Evolutionary conservation across 1,140 invertebrate species (phyloP).

Genomic region (Brachionus rubens): DNA sequence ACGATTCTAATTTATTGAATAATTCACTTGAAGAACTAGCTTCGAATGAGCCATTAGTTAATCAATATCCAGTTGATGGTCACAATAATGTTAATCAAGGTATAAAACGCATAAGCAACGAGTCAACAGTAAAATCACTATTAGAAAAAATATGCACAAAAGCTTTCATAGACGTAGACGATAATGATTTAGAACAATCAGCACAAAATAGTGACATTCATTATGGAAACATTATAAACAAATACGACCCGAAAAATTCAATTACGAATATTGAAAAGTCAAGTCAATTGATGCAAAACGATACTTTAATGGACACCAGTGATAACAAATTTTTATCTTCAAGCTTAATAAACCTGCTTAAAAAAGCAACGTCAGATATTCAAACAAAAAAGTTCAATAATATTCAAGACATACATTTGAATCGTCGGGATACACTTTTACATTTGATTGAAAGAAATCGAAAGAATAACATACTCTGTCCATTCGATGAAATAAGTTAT

Average conservation of each 20-base stretch:
- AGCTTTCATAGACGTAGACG: not conserved
- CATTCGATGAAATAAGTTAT: constrained; percentile 24
- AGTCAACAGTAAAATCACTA: not conserved
- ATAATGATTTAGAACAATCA: not conserved
- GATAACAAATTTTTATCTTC: not conserved
- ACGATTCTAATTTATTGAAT: too few relatives aligned
- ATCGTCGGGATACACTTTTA: not conserved
- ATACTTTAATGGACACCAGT: not conserved
- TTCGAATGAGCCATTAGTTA: not conserved
- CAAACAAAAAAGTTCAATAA: not conserved
- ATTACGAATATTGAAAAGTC: not conserved
- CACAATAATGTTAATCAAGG: too few relatives aligned
- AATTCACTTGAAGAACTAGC: too few relatives aligned
- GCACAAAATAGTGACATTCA: not conserved
- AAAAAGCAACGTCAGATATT: not conserved
- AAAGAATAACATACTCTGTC: not conserved
- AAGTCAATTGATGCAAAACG: not conserved
- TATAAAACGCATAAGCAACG: not conserved
- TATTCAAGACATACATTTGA: not conserved
- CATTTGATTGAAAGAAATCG: constrained; percentile 1
- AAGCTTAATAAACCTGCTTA: not conserved
- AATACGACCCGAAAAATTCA: not conserved
- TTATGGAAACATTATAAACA: not conserved
- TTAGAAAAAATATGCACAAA: constrained; percentile 24
- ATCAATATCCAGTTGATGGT: too few relatives aligned